Evolutionary conservation across 2,888 invertebrate species (phyloP).

Genomic region (Troides helena): DNA sequence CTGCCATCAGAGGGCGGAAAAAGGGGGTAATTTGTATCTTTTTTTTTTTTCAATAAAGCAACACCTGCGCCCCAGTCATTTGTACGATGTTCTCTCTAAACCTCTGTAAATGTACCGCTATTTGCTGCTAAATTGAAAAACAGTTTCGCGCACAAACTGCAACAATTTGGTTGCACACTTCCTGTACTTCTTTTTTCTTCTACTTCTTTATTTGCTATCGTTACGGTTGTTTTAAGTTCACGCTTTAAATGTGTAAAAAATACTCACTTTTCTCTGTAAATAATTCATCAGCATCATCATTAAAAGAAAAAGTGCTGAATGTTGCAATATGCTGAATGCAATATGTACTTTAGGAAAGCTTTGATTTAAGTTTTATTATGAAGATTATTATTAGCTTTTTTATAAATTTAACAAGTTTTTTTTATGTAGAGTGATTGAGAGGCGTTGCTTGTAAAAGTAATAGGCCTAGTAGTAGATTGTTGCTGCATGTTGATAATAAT

Average conservation of each 20-base stretch:
- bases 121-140: constrained; percentile 78
- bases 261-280: not conserved
- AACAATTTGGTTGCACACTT: constrained; percentile 51
- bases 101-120: constrained; percentile 74
- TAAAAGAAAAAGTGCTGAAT: not conserved
- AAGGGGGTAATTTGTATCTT: constrained; percentile 74
- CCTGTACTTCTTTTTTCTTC: constrained; percentile 33
- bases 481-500: too few relatives aligned
- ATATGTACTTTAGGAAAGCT: not conserved
- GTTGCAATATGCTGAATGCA: not conserved
- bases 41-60: constrained; percentile 78
- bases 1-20: constrained; percentile 58
- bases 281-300: not conserved
- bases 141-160: constrained; percentile 59
- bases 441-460: too few relatives aligned
- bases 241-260: constrained; percentile 30
- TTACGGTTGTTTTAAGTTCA: constrained; percentile 32
- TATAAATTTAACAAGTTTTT: too few relatives aligned
- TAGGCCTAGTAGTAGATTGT: too few relatives aligned
- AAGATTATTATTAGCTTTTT: too few relatives aligned
- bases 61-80: constrained; percentile 71
- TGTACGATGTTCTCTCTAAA: constrained; percentile 63
- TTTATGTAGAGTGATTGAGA: too few relatives aligned
- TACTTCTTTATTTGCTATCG: constrained; percentile 39
- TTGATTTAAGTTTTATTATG: not conserved